Evolutionary conservation across 2,797 vertebrate species (phyloP).

Genomic region (Urocyon cinereoargenteus): DNA sequence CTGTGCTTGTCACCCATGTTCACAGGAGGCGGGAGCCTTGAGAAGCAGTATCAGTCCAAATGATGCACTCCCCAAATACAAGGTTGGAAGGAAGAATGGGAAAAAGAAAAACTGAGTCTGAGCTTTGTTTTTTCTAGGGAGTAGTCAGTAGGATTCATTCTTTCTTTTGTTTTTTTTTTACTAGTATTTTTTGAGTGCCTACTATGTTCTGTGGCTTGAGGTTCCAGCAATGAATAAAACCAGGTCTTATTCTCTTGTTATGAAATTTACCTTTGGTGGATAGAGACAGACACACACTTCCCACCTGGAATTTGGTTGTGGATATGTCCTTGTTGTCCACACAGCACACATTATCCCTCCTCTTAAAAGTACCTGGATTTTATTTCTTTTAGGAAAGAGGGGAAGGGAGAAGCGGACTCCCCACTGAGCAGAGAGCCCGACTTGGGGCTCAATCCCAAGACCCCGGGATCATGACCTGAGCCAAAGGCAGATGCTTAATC

Average conservation of each 20-base stretch:
- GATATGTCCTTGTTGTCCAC: not conserved
- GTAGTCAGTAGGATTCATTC: not conserved
- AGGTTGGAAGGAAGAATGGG: not conserved
- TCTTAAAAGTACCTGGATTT: too few relatives aligned
- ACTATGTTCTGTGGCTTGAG: not conserved
- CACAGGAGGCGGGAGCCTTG: not conserved
- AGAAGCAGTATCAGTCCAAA: not conserved
- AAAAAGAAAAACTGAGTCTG: not conserved
- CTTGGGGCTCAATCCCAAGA: too few relatives aligned
- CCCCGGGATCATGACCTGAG: too few relatives aligned
- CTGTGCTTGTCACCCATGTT: not conserved
- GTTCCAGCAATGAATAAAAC: not conserved
- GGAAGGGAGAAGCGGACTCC: too few relatives aligned
- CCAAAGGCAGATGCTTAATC: too few relatives aligned
- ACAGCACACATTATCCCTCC: not conserved
- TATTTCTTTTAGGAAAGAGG: too few relatives aligned
- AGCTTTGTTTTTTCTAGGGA: not conserved
- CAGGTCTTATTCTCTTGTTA: not conserved
- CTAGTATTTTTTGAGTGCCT: not conserved
- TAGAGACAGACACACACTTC: not conserved
- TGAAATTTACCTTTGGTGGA: not conserved
- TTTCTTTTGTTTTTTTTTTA: not conserved
- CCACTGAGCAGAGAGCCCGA: too few relatives aligned
- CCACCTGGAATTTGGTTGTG: not conserved
- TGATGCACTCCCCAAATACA: not conserved